A percentile compares a stretch with the other conserved stretches of the same genome.
phyloP scores from a whole-genome alignment of 2,113 vertebrate species.

The Semnornis frantzii region DNA sequence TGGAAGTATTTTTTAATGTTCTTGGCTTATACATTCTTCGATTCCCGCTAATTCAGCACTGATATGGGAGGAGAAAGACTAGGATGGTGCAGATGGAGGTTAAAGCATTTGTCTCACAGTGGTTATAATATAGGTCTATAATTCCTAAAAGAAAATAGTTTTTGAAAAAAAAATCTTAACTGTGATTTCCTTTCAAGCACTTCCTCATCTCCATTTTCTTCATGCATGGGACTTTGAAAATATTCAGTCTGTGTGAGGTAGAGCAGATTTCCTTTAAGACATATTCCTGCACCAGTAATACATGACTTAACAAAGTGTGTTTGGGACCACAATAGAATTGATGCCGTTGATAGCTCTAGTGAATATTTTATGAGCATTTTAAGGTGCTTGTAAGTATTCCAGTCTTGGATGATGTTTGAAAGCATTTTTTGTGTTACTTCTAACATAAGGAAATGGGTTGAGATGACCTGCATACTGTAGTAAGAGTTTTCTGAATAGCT shows the following conservation, averaged over 20 bases:
- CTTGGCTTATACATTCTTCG: background rate
- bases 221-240: background rate
- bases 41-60: slow-evolving; percentile 5
- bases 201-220: background rate
- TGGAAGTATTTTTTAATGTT: background rate
- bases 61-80: slow-evolving; percentile 47
- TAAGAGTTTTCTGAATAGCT: slow-evolving; percentile 49
- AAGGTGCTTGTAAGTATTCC: slow-evolving; percentile 17
- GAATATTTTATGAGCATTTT: slow-evolving; percentile 21
- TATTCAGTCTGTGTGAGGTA: background rate
- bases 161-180: background rate
- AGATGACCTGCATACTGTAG: background rate
- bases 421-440: slow-evolving; percentile 60
- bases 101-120: background rate
- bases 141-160: background rate
- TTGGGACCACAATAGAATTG: background rate
- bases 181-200: background rate
- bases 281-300: slow-evolving; percentile 9
- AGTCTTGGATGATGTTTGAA: slow-evolving; percentile 44
- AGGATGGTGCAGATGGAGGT: slow-evolving; percentile 42
- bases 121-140: background rate
- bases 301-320: slow-evolving; percentile 12
- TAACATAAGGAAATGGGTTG: background rate
- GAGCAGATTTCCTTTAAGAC: background rate
- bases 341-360: background rate